Conservation (phyloP, 2,888 invertebrate genomes). For the Pseudococcus jackbeardsleyi region DNA sequence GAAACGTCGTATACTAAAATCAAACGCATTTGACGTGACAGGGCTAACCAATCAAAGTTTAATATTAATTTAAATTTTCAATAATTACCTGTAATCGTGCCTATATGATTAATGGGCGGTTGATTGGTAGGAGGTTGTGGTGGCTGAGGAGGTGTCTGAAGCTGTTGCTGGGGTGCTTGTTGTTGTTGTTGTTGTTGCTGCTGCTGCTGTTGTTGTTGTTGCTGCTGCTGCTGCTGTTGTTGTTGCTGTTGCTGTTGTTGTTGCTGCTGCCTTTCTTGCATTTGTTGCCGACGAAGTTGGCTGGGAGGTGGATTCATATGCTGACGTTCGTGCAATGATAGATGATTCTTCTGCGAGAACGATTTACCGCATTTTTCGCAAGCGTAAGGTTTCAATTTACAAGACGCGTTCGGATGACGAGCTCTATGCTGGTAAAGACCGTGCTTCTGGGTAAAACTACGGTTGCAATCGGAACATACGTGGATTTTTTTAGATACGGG, state of each 20-base stretch:
- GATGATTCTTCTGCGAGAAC: slow-evolving; percentile 88
- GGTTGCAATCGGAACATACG: slow-evolving; percentile 84
- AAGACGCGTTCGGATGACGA: slow-evolving; percentile 83
- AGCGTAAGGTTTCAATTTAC: slow-evolving; percentile 83
- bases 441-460: slow-evolving; percentile 86
- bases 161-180: slow-evolving; percentile 24
- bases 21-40: slow-evolving; percentile 22
- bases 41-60: neutral
- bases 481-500: slow-evolving; percentile 78
- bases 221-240: slow-evolving; percentile 56
- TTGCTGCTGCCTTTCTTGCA: slow-evolving; percentile 59
- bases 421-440: slow-evolving; percentile 82
- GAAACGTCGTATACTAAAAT: slow-evolving; percentile 60
- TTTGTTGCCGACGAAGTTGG: slow-evolving; percentile 54
- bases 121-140: slow-evolving; percentile 29
- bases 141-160: slow-evolving; percentile 16
- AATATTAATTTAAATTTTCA: neutral
- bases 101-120: slow-evolving; percentile 58
- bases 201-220: slow-evolving; percentile 44
- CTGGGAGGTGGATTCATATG: slow-evolving; percentile 76
- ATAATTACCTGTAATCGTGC: slow-evolving; percentile 47
- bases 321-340: slow-evolving; percentile 85
- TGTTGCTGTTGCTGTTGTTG: slow-evolving; percentile 63
- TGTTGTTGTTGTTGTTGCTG: slow-evolving; percentile 40
- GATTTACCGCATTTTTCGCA: slow-evolving; percentile 87